Evolutionary conservation across 2,888 invertebrate genomes (phyloP), one percentile per base, ranked within the genome.

Genomic region (Chloromyia formosa): DNA sequence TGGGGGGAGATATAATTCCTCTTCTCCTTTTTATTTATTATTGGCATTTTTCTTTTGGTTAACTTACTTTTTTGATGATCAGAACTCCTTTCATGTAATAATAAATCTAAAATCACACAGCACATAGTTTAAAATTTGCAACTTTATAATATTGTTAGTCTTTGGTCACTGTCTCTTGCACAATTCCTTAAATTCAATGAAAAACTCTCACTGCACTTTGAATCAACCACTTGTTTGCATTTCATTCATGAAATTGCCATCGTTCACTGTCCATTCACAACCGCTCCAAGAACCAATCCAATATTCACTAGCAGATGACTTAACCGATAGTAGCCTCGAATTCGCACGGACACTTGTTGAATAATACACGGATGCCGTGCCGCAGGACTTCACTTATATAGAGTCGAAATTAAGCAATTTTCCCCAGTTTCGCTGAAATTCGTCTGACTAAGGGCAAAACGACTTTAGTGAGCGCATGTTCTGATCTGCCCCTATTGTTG

Each of bases 261-360:
- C 42, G n/a, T 60, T 71, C 61, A 42, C 42, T 16, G 10, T 58
- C 49, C 42, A n/a, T 14, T 35, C 35, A 61, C 23, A 12, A 61
- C 27, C n/a, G 42, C 56, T 68, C 49, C 69, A 23, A 58, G 60
- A 75, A 49, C 73, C 74, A 66, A 68, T n/a, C n/a, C n/a, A n/a
- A 54, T 42, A 60, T 14, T 45, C 64, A 49, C 66, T 20, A 68
- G 45, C 66, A 54, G n/a, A n/a, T n/a, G n/a, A n/a, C n/a, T n/a
- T n/a, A n/a, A n/a, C 54, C 54, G 54, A 5, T 14, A 54, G 23
- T 20, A 22, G 42, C n/a, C 18, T 69, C 9, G 73, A 73, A 71
- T 76, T 76, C 78, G 78, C 66, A 68, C 77, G 78, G 78, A 81
- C 82, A 84, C 84, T 84, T 84, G 84, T 84, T 84, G 84, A 84